Evolutionary conservation across 2,797 vertebrate genomes (phyloP).

Genomic region (Eutrigla gurnardus): DNA sequence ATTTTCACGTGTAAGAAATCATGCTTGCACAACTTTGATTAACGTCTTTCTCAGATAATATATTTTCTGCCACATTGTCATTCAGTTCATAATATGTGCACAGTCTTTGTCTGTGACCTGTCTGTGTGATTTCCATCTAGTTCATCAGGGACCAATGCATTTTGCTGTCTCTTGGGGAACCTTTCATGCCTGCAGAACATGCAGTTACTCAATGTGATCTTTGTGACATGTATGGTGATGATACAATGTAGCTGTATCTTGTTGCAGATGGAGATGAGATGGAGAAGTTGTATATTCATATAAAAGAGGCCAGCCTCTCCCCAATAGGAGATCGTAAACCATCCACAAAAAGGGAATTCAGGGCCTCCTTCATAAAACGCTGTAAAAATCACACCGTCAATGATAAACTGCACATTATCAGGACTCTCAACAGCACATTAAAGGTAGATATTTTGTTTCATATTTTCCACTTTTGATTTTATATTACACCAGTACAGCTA

Average conservation of each 20-base stretch:
- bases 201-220: neutral
- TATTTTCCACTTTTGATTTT: neutral
- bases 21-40: neutral
- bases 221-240: neutral
- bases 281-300: constrained; percentile 93
- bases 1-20: constrained; percentile 2
- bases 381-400: constrained; percentile 95
- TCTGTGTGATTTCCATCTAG: neutral
- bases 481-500: neutral
- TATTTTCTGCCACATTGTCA: neutral
- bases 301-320: constrained; percentile 95
- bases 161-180: neutral
- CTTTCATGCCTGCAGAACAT: neutral
- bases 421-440: constrained; percentile 95
- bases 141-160: too few species aligned
- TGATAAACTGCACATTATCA: constrained; percentile 92
- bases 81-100: neutral
- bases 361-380: constrained; percentile 95
- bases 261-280: constrained; percentile 88
- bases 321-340: constrained; percentile 94
- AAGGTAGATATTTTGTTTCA: constrained; percentile 85
- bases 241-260: constrained; percentile 1
- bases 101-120: neutral
- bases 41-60: neutral
- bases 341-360: constrained; percentile 94